Evolutionary conservation across 2,888 invertebrate species (phyloP).

Genomic region (Phengaris arion): DNA sequence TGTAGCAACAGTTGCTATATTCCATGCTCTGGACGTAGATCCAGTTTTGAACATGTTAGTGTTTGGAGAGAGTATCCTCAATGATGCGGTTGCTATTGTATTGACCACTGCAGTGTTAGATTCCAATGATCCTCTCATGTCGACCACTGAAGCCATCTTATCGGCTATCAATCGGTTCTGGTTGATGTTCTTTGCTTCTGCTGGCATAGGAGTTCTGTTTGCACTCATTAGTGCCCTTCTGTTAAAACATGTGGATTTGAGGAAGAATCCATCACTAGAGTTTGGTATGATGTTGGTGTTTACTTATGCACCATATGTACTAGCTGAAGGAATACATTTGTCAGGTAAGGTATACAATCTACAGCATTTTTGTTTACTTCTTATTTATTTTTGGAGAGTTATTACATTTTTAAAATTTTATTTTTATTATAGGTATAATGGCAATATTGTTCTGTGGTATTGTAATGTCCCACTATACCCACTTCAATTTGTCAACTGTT

Average conservation of each 20-base stretch:
- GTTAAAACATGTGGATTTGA: constrained; percentile 95
- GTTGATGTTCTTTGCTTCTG: constrained; percentile 98
- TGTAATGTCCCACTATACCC: constrained; percentile 99
- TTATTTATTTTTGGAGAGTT: not conserved
- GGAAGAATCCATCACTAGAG: constrained; percentile 98
- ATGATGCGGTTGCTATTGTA: constrained; percentile 99
- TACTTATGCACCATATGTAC: constrained; percentile 98
- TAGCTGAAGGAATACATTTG: constrained; percentile 97
- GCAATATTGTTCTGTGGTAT: constrained; percentile 99
- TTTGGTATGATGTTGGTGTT: constrained; percentile 99
- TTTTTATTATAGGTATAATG: constrained; percentile 91
- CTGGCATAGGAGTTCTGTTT: constrained; percentile 96
- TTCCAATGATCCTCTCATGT: constrained; percentile 79
- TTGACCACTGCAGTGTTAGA: constrained; percentile 93
- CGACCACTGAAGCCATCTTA: constrained; percentile 90
- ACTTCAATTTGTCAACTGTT: constrained; percentile 97
- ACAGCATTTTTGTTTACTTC: constrained; percentile 3
- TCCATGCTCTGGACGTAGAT: constrained; percentile 98
- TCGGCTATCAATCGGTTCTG: constrained; percentile 94
- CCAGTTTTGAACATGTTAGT: constrained; percentile 99
- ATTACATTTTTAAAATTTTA: constrained; percentile 3
- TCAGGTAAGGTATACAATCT: constrained; percentile 81
- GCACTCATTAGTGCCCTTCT: constrained; percentile 95
- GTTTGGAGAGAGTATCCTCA: constrained; percentile 95
- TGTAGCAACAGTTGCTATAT: constrained; percentile 98